Percentiles rank a stretch among this genome's conserved stretches.
phyloP scores from a whole-genome alignment of 2,797 vertebrate species.

The Sternotherus odoratus region DNA sequence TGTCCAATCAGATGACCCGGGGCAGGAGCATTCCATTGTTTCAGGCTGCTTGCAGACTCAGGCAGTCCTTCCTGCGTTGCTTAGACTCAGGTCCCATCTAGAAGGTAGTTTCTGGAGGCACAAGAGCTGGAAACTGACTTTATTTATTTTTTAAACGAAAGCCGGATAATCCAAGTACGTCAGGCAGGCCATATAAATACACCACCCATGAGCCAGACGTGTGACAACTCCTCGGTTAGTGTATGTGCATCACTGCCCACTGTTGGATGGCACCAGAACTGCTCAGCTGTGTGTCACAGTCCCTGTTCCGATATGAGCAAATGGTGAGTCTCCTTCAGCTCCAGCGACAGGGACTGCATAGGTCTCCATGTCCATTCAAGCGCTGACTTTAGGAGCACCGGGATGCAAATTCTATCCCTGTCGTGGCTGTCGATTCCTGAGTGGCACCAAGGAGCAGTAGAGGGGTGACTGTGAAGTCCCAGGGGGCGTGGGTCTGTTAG shows the following conservation, averaged over 20 bases:
- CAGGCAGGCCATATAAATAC: background rate
- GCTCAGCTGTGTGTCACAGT: background rate
- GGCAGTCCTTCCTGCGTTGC: background rate
- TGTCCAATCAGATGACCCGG: background rate
- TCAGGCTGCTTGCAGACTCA: background rate
- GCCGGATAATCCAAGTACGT: background rate
- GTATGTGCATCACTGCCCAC: background rate
- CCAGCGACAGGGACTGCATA: background rate
- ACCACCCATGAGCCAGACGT: background rate
- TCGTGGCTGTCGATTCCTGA: background rate
- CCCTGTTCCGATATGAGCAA: fast-evolving
- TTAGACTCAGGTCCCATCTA: background rate
- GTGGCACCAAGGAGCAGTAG: background rate
- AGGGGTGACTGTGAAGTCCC: background rate
- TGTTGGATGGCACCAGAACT: background rate
- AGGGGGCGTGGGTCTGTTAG: background rate
- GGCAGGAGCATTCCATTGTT: background rate
- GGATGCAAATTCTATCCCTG: background rate
- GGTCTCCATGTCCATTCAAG: background rate
- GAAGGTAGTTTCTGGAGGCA: background rate
- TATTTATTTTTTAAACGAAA: background rate
- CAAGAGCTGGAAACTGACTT: background rate
- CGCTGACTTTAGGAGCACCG: fast-evolving
- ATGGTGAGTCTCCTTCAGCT: background rate
- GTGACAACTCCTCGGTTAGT: background rate